These are phyloP conservation scores for Muricea muricata DNA, from an alignment of 92 coral and sea anemone species.

Conservation along the genomic window DNA sequence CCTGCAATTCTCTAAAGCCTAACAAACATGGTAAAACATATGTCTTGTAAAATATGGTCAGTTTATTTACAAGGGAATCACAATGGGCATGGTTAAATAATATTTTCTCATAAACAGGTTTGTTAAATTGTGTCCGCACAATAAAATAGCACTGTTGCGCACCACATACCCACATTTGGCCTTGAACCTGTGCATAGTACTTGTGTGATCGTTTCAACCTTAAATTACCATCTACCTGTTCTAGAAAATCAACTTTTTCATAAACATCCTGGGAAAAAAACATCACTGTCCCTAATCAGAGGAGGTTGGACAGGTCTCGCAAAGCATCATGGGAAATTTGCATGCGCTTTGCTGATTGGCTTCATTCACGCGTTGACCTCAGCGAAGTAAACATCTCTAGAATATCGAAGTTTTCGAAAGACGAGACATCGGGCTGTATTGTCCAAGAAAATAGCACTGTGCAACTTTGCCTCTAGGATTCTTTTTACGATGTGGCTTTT, in stretches of 20 bases:
- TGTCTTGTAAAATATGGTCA: constrained; percentile 2
- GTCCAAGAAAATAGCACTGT: too few relatives aligned
- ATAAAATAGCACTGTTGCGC: constrained; percentile 14
- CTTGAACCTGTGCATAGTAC: constrained; percentile 35
- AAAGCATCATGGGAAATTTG: too few relatives aligned
- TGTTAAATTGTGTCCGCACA: constrained; percentile 29
- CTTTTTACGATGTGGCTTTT: too few relatives aligned
- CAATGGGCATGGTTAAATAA: constrained; percentile 10
- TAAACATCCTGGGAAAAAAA: constrained; percentile 2
- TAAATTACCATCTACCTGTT: constrained; percentile 13
- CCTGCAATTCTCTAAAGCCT: neutral
- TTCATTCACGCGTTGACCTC: too few relatives aligned
- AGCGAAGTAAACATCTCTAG: too few relatives aligned
- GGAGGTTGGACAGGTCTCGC: too few relatives aligned
- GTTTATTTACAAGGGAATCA: constrained; percentile 1
- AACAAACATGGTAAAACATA: constrained; percentile 10
- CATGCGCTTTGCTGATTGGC: too few relatives aligned
- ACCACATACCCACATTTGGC: constrained; percentile 23
- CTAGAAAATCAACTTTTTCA: constrained; percentile 20
- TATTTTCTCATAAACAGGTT: constrained; percentile 24
- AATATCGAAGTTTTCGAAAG: too few relatives aligned
- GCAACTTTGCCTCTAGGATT: too few relatives aligned
- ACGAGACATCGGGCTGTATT: too few relatives aligned
- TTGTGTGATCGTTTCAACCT: constrained; percentile 20
- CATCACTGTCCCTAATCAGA: neutral